phyloP scores from a whole-genome alignment of 2,888 invertebrate genomes.

The Ischnura elegans region DNA sequence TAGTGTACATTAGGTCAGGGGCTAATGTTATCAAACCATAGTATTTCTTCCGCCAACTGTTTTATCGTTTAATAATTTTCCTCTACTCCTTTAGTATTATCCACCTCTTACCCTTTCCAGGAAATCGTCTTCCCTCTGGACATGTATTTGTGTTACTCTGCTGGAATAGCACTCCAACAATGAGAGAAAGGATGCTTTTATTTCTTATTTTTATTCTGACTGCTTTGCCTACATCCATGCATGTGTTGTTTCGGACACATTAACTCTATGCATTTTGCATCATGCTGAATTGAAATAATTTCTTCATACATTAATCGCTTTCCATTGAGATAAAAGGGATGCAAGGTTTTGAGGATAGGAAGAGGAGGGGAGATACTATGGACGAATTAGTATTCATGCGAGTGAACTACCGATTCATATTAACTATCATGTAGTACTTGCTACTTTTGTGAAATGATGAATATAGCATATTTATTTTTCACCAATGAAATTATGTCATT shows the following conservation, averaged over 20 bases:
- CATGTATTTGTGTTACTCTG: background rate
- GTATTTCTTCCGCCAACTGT: no score
- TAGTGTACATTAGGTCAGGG: no score
- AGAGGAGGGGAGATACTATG: background rate
- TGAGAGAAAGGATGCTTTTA: background rate
- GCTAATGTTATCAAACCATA: no score
- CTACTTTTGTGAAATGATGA: no score
- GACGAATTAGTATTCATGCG: background rate
- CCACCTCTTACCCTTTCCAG: background rate
- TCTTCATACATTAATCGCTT: background rate
- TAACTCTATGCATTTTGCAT: conserved; percentile 14
- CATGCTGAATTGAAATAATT: conserved; percentile 14
- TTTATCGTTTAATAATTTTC: no score
- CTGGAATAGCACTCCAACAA: background rate
- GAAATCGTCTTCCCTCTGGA: background rate
- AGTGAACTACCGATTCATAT: no score
- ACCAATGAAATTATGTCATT: no score
- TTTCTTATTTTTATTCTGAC: background rate
- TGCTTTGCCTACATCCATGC: background rate
- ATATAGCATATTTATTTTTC: no score
- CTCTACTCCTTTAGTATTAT: no score
- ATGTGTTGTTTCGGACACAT: background rate
- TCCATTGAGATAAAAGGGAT: background rate
- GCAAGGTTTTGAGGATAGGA: background rate
- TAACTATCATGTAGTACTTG: no score